Conservation (phyloP, 2,888 invertebrate species). For the Synergus gifuensis region DNA sequence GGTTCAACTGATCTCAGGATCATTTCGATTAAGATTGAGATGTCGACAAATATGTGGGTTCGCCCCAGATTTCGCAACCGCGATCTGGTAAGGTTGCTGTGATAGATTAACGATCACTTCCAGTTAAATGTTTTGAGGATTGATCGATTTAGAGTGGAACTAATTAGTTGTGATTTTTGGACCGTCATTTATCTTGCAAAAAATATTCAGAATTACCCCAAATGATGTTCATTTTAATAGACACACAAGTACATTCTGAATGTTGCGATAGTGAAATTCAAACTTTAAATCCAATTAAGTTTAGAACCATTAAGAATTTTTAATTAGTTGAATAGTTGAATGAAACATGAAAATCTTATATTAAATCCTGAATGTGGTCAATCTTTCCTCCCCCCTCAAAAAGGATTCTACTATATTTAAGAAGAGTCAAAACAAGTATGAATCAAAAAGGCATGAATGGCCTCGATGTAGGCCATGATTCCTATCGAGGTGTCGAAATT, state of each 20-base stretch:
- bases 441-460: neutral
- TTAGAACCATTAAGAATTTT: too few relatives aligned
- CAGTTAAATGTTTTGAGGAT: constrained; percentile 12
- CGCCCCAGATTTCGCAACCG: constrained; percentile 8
- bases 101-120: constrained; percentile 6
- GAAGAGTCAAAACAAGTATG: neutral
- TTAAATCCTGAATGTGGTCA: too few relatives aligned
- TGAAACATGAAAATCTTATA: too few relatives aligned
- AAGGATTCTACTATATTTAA: neutral
- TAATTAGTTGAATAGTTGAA: too few relatives aligned
- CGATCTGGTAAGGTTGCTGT: constrained; percentile 2
- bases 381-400: too few relatives aligned
- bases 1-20: neutral
- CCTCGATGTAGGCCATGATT: neutral
- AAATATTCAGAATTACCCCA: neutral
- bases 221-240: neutral
- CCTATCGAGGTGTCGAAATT: constrained; percentile 16
- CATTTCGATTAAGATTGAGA: constrained; percentile 27
- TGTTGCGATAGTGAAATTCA: neutral
- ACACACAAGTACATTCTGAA: neutral
- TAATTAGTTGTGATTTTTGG: constrained; percentile 4
- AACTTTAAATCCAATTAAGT: too few relatives aligned
- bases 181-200: neutral
- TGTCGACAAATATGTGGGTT: neutral
- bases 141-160: constrained; percentile 30